A percentile compares a stretch with the other conserved stretches of the same genome.
phyloP scores from a whole-genome alignment of 2,888 invertebrate genomes.

The Orgyia antiqua region DNA sequence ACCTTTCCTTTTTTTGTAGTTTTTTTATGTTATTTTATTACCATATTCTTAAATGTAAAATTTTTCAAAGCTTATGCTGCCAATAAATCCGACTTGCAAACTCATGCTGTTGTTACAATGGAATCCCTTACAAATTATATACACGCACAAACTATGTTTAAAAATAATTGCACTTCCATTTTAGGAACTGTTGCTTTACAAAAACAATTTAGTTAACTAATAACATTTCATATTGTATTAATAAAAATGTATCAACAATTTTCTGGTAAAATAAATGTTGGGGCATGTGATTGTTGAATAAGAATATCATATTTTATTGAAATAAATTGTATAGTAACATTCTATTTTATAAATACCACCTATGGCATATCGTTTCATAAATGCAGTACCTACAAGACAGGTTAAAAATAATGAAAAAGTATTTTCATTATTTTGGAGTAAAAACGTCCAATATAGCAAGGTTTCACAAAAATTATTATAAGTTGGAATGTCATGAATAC shows the following conservation, averaged over 20 bases:
- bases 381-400: no score
- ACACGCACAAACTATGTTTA: slow-evolving; percentile 22
- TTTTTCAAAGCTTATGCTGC: slow-evolving; percentile 18
- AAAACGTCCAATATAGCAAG: no score
- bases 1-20: slow-evolving; percentile 14
- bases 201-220: background rate
- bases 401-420: no score
- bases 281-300: no score
- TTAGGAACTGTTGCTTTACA: slow-evolving; percentile 6
- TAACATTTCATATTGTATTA: no score
- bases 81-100: slow-evolving; percentile 11
- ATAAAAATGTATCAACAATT: no score
- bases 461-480: slow-evolving; percentile 6
- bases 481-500: slow-evolving; percentile 36
- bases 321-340: no score
- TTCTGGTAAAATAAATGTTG: no score
- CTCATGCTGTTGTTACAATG: slow-evolving; percentile 25
- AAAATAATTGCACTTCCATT: slow-evolving; percentile 61
- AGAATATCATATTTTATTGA: no score
- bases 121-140: slow-evolving; percentile 54
- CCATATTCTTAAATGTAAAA: slow-evolving; percentile 1
- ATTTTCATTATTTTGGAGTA: no score
- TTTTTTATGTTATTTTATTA: slow-evolving; percentile 8
- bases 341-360: no score
- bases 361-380: no score